phyloP scores from a whole-genome alignment of 2,888 invertebrate species.

The Apodemia duryi region DNA sequence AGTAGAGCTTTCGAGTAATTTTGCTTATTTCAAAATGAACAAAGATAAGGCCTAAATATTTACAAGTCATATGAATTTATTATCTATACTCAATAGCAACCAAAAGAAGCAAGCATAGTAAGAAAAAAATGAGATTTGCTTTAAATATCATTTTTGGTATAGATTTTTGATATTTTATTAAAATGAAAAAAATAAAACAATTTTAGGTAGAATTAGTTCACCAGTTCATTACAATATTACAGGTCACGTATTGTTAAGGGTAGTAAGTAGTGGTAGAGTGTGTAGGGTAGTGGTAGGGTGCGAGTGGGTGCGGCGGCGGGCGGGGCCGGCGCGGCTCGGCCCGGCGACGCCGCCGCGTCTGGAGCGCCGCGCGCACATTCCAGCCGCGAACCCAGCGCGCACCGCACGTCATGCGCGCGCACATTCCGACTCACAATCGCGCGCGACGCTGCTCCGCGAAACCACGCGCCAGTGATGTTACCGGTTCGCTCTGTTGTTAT shows the following conservation, averaged over 20 bases:
- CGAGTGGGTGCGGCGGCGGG: constrained; percentile 36
- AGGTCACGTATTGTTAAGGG: constrained; percentile 20
- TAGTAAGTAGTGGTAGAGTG: constrained; percentile 31
- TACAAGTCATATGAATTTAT: too few relatives aligned
- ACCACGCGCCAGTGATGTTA: constrained; percentile 65
- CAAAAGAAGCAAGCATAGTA: too few relatives aligned
- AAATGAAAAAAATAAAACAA: too few relatives aligned
- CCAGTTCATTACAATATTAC: too few relatives aligned
- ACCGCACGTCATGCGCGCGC: constrained; percentile 53
- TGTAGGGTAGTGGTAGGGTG: constrained; percentile 37
- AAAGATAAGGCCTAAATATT: too few relatives aligned
- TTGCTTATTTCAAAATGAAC: too few relatives aligned
- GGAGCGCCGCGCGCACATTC: constrained; percentile 30
- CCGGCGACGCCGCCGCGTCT: constrained; percentile 32
- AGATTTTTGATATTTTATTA: too few relatives aligned
- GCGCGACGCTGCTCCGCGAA: constrained; percentile 53
- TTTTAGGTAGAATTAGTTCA: too few relatives aligned
- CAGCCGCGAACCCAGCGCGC: constrained; percentile 53
- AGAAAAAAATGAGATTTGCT: too few relatives aligned
- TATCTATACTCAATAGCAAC: too few relatives aligned
- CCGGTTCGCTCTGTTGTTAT: constrained; percentile 62
- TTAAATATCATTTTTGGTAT: too few relatives aligned
- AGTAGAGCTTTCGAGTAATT: too few relatives aligned
- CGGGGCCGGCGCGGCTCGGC: constrained; percentile 35
- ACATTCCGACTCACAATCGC: constrained; percentile 57